Percentiles rank a stretch among this genome's conserved stretches.
Conservation (phyloP, 2,113 vertebrate genomes). For the Mobula birostris region DNA sequence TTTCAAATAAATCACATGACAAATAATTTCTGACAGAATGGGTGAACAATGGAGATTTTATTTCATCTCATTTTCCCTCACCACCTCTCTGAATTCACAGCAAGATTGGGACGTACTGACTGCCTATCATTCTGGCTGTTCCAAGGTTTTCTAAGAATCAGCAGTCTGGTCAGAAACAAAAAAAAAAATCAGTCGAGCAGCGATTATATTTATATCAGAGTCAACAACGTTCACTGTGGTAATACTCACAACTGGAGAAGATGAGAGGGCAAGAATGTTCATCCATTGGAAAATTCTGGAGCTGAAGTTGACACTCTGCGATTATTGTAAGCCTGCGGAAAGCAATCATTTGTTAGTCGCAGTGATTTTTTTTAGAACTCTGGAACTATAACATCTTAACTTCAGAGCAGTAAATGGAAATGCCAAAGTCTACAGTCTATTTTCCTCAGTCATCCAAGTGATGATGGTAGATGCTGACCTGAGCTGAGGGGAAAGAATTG, state of each 20-base stretch:
- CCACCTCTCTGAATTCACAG: too few species aligned
- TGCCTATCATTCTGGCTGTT: background rate
- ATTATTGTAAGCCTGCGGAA: slow-evolving; percentile 82
- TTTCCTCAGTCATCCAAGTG: background rate
- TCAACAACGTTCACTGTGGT: slow-evolving; percentile 18
- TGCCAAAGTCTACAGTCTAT: background rate
- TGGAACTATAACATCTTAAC: background rate
- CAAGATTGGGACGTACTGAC: background rate
- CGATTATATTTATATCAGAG: background rate
- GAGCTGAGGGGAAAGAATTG: background rate
- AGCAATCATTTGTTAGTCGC: slow-evolving; percentile 21
- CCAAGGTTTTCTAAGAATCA: background rate
- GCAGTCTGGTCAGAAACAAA: background rate
- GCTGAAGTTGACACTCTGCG: slow-evolving; percentile 87
- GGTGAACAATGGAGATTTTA: background rate
- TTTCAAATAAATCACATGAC: background rate
- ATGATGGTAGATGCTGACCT: background rate
- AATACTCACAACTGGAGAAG: slow-evolving; percentile 96
- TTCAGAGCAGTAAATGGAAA: background rate
- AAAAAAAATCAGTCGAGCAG: background rate
- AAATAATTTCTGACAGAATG: background rate
- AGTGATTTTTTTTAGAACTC: background rate
- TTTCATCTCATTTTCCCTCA: background rate
- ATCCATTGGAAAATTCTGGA: slow-evolving; percentile 97
- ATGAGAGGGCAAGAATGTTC: slow-evolving; percentile 89